Evolutionary conservation across 2,888 invertebrate species (phyloP), one percentile per base, ranked within the genome.

Genomic region (Malthinus seriepunctatus): DNA sequence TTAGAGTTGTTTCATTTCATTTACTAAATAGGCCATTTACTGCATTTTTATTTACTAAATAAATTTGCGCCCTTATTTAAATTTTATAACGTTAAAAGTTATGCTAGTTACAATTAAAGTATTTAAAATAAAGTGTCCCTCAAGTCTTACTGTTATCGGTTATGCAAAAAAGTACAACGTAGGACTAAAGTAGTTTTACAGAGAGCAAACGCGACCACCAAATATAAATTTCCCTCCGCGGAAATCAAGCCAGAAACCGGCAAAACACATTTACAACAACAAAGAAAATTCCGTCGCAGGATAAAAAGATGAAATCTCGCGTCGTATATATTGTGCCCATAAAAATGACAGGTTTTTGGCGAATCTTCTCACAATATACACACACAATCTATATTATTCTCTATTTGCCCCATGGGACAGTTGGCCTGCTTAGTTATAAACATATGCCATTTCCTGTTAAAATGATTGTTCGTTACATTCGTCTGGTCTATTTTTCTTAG

Each of bases 201-300:
- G 39, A 38, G 9, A 9, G 54, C 53, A 39, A 54, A 63, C 56
- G 39, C 63, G 63, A 65, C 67, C 66, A 56, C 66, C 60, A 72
- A 71, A 74, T 73, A 75, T 76, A 74, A 76, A 76, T 76, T 74
- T 75, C 70, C 71, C 76, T 73, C 74, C 64, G 69, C 72, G 76
- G 75, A 76, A 76, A 76, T 75, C 74, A 73, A 73, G 71, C 63
- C 71, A 61, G 62, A 65, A 68, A 69, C 68, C 67, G 69, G 70
- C 64, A 64, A 67, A 71, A 70, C 67, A 70, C 72, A 72, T 73
- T 72, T 71, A 66, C 68, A 65, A 66, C 71, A 69, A 74, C 72
- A 73, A 73, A 73, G 70, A 69, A 69, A 71, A 72, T 72, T 70
- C 68, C 67, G 66, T 67, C 65, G 68, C 66, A 58, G 69, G 61